Evolutionary conservation across 2,888 invertebrate genomes (phyloP).

Genomic region (Cenopis cana): DNA sequence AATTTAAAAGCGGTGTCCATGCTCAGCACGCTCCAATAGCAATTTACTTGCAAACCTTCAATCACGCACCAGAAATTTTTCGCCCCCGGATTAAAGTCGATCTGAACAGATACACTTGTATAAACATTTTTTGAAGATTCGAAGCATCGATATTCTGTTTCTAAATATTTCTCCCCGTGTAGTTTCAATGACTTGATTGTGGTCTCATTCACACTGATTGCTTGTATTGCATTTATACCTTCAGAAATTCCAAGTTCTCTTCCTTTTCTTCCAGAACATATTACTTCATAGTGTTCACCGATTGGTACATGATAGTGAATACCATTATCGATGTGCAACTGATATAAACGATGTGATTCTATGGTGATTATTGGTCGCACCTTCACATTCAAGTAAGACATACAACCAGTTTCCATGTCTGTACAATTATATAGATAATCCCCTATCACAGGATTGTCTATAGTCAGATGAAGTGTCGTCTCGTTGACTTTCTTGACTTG

Average conservation of each 20-base stretch:
- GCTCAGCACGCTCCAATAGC: neutral
- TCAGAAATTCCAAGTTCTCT: neutral
- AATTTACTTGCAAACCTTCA: neutral
- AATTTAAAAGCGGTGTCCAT: neutral
- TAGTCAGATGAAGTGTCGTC: neutral
- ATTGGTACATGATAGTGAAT: neutral
- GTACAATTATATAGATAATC: neutral
- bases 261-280: neutral
- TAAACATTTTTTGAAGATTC: neutral
- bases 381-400: neutral
- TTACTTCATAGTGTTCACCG: slow-evolving; percentile 2
- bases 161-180: too few relatives aligned
- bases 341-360: neutral
- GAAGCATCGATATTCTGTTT: neutral
- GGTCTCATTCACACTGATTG: neutral
- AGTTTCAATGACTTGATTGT: neutral
- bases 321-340: neutral
- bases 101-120: neutral
- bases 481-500: neutral
- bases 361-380: neutral
- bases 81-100: neutral
- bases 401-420: neutral
- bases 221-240: neutral
- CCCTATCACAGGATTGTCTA: neutral
- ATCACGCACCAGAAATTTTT: neutral